Evolutionary conservation across 2,888 invertebrate genomes (phyloP), one percentile per base, ranked within the genome.

Genomic region (Agrotis ipsilon): DNA sequence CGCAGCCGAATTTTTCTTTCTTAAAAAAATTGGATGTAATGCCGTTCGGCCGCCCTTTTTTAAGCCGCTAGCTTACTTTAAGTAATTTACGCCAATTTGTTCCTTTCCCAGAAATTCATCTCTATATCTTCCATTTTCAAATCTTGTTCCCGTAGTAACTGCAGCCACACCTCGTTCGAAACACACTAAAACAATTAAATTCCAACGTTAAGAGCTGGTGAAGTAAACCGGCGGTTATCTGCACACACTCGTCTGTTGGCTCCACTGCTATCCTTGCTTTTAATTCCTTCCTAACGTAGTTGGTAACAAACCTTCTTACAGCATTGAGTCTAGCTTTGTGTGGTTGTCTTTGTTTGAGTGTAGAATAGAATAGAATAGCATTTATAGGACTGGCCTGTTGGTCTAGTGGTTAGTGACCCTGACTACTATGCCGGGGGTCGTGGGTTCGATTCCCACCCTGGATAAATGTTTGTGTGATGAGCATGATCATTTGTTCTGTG

Each of bases 141-240:
- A 27, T n/a, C n/a, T 9, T 67, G 21, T 57, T 57, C 16, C 57
- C 62, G 68, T 55, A 27, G 14, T 32, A 14, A 80, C 62, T 73
- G 59, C 51, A 24, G 60, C 73, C 75, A 21, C 65, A 80, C 67
- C 78, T 62, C 48, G 11, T 64, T 78, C 13, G 46, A 65, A 57
- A 71, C 73, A 78, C 75, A 80, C 79, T 32, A 78, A 82, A 86
- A 82, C 86, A 87, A 86, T 88, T 87, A 85, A 84, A 88, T 78
- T 81, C 85, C 68, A 78, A 73, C 66, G 68, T 72, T 55, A 60
- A 73, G 68, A 64, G 70, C 73, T 48, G 67, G 66, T 69, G 39
- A 73, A 71, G 72, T 72, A 66, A 68, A 82, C 76, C 74, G 68
- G 59, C 69, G 72, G 73, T 72, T 81, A 73, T 68, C 67, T 68